These are phyloP conservation scores for Mellivora capensis DNA, from an alignment of 2,113 vertebrate genomes.

Conservation along the genomic window DNA sequence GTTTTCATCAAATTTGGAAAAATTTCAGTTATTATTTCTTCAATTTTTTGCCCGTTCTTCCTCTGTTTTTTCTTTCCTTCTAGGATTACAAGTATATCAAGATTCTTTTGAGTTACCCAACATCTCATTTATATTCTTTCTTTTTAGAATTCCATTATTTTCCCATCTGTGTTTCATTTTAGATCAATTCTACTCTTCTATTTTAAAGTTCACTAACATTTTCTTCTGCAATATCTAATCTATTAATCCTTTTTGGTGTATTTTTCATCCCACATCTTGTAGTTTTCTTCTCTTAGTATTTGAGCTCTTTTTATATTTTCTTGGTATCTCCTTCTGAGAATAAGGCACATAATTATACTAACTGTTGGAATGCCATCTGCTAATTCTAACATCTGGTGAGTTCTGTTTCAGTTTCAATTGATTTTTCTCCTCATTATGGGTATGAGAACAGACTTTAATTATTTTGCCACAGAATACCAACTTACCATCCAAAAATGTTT, in stretches of 20 bases:
- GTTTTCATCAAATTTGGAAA: neutral
- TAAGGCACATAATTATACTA: neutral
- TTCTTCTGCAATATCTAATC: neutral
- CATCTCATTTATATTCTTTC: neutral
- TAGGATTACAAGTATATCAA: neutral
- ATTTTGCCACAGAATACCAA: neutral
- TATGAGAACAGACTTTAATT: neutral
- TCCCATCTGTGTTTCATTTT: neutral
- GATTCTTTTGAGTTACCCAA: neutral
- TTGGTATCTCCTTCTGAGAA: neutral
- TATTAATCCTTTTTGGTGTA: neutral
- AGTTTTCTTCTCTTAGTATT: neutral
- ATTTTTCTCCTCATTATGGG: constrained; percentile 1
- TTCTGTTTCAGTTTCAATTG: neutral
- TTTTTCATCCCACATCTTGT: neutral
- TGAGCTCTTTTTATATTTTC: neutral
- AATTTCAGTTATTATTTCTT: neutral
- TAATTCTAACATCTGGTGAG: constrained; percentile 21
- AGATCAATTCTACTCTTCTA: neutral
- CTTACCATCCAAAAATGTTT: neutral
- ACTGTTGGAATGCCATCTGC: neutral
- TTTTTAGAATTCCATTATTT: neutral
- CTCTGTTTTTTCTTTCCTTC: neutral
- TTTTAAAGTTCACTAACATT: neutral
- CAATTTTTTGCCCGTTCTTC: neutral